Conservation (phyloP, 2,888 invertebrate species). For the Stomorhina lunata region DNA sequence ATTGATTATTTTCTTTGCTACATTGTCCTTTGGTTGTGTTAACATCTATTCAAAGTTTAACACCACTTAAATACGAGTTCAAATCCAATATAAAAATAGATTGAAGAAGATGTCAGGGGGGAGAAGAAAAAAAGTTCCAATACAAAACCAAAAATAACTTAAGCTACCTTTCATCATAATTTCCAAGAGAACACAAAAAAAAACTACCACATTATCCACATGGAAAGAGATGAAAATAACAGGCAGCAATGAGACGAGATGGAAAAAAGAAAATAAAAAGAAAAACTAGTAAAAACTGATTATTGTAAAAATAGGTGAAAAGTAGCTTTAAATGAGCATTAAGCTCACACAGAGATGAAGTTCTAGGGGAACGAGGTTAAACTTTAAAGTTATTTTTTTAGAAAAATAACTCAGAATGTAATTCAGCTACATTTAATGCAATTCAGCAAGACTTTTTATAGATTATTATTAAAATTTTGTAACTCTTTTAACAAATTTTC, state of each 20-base stretch:
- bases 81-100: not conserved
- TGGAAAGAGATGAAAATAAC: not conserved
- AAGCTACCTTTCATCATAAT: not conserved
- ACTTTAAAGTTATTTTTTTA: not conserved
- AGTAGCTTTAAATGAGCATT: conserved; percentile 33
- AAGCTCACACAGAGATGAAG: not conserved
- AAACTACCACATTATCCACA: not conserved
- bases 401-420: too few relatives aligned
- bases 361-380: not conserved
- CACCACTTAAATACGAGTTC: not conserved
- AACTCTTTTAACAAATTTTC: too few relatives aligned
- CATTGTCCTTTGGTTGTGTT: not conserved
- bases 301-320: conserved; percentile 21
- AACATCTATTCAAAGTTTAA: not conserved
- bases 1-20: not conserved
- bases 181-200: not conserved
- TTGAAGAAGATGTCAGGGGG: not conserved
- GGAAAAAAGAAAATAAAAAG: not conserved
- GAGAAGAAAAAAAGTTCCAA: not conserved
- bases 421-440: too few relatives aligned
- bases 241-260: not conserved
- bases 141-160: not conserved
- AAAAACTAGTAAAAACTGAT: conserved; percentile 1
- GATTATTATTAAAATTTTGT: too few relatives aligned
- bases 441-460: too few relatives aligned